Conservation (phyloP, 2,113 vertebrate species). For the Microcebus lehilahytsara region DNA sequence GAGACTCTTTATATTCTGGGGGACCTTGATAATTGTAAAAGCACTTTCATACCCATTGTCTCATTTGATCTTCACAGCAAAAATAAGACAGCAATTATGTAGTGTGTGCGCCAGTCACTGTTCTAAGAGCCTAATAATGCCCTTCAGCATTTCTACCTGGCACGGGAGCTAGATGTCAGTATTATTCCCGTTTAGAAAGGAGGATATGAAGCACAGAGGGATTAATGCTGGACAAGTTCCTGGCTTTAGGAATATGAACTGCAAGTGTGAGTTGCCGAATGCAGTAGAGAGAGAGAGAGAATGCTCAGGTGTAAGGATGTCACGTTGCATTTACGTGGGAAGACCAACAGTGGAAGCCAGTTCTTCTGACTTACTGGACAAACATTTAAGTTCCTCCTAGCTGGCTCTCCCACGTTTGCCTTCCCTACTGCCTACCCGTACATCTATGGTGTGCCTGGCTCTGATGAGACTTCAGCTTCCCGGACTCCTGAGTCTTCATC, state of each 20-base stretch:
- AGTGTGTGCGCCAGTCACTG: too few species aligned
- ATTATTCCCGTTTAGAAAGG: neutral
- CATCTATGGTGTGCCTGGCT: neutral
- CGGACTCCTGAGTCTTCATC: neutral
- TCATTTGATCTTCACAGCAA: neutral
- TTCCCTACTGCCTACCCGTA: fast-evolving
- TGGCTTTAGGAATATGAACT: neutral
- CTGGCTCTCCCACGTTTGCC: neutral
- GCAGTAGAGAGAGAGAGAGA: neutral
- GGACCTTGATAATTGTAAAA: neutral
- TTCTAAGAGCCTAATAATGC: neutral
- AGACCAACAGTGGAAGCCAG: neutral
- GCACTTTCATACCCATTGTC: neutral
- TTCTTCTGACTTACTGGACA: neutral
- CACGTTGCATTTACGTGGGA: neutral
- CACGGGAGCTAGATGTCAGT: neutral
- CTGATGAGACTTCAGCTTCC: neutral
- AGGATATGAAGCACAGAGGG: neutral
- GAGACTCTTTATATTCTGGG: neutral
- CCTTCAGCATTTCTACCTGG: neutral
- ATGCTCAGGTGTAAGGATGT: neutral
- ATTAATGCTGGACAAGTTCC: neutral
- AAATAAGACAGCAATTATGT: neutral
- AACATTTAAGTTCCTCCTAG: neutral
- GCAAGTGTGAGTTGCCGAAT: neutral